Percentiles rank a stretch among this genome's conserved stretches.
These are phyloP conservation scores for Drosophila hydei DNA, from an alignment of 1,140 invertebrate genomes.

Conservation along the genomic window DNA sequence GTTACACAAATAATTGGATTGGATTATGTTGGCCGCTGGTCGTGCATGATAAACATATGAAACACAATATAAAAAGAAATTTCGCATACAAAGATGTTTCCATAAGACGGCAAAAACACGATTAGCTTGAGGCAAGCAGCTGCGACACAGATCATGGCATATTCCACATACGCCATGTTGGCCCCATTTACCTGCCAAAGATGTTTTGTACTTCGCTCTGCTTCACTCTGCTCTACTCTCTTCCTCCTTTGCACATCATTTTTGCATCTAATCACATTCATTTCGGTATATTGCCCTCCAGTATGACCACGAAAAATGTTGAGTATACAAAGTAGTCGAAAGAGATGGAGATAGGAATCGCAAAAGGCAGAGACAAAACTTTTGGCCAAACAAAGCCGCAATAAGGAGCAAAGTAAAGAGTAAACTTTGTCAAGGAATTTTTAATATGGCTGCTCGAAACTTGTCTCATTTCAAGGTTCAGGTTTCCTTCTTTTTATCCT, in stretches of 20 bases:
- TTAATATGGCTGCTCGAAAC: slow-evolving; percentile 52
- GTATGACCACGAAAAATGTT: slow-evolving; percentile 13
- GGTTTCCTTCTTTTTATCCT: not conserved
- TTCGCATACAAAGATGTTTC: not conserved
- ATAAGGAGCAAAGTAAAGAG: slow-evolving; percentile 20
- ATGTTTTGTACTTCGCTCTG: not conserved
- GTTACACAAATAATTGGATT: not conserved
- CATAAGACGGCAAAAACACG: not conserved
- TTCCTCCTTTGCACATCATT: too few relatives aligned
- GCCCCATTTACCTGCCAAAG: not conserved
- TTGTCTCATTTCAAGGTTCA: slow-evolving; percentile 20
- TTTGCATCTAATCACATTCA: slow-evolving; percentile 17
- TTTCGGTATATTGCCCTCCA: not conserved
- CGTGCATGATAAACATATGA: slow-evolving; percentile 4
- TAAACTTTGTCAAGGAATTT: slow-evolving; percentile 62
- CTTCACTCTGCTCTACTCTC: not conserved
- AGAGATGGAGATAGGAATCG: slow-evolving; percentile 27
- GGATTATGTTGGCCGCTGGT: not conserved
- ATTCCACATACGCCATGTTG: slow-evolving; percentile 15
- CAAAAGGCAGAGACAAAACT: slow-evolving; percentile 34
- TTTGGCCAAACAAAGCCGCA: slow-evolving; percentile 42
- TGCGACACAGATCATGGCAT: not conserved
- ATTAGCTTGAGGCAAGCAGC: slow-evolving; percentile 6
- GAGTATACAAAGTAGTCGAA: not conserved
- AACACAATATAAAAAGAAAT: not conserved